Evolutionary conservation across 1,140 invertebrate genomes (phyloP), one percentile per base, ranked within the genome.

Genomic region (Arion vulgaris): DNA sequence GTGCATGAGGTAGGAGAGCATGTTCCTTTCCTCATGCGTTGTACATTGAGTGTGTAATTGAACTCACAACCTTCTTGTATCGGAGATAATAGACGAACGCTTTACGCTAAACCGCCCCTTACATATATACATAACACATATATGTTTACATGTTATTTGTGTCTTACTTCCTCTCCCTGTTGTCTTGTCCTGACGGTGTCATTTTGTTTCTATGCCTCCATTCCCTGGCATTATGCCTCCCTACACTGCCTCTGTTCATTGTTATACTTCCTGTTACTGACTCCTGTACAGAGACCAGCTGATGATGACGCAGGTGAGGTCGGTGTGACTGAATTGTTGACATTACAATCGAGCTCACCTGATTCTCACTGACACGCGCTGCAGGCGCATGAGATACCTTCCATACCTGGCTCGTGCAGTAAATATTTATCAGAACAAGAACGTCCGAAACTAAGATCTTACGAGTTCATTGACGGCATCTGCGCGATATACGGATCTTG

Each of bases 291-390:
- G n/a, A 66, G 62, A 66, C 62, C 62, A 32, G 62, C 62, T 11
- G 62, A 66, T 34, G 62, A 66, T 23, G 57, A 62, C 57, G 26
- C 26, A 62, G 57, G 57, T 62, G 57, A 62, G 57, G 57, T 62
- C 57, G 13, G 57, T 23, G 5, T 62, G 57, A 62, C 26, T 62
- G 57, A 62, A 15, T 62, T 62, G 57, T 62, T 62, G 57, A 62
- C 57, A 62, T n/a, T 19, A 62, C 26, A 23, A 62, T 62, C 13
- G 26, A n/a, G 57, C 57, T 62, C 26, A 62, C 57, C 15, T n/a
- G 57, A 62, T 62, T 5, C 5, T 23, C 13, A 15, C 4, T 28
- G n/a, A 23, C 62, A 66, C 62, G 62, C 62, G 62, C 62, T 66
- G 32, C 62, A 66, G 62, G 62, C 28, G 57, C 62, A 34, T 7